phyloP scores from a whole-genome alignment of 2,797 vertebrate species.

The Chromis chromis region DNA sequence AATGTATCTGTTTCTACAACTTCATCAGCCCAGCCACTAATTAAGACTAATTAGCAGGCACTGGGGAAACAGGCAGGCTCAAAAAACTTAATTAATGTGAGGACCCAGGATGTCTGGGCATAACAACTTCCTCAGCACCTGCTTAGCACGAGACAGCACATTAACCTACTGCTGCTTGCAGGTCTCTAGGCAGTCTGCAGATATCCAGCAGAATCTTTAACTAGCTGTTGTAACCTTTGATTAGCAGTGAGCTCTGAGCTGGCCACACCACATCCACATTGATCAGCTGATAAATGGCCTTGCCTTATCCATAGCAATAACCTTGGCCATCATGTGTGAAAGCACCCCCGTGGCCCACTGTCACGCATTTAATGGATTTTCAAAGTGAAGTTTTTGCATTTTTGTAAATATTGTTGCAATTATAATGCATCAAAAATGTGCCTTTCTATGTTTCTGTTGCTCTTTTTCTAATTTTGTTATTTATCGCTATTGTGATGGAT shows the following conservation, averaged over 20 bases:
- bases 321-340: conserved; percentile 14
- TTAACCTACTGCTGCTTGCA: conserved; percentile 64
- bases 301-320: conserved; percentile 12
- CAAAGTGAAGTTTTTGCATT: not conserved
- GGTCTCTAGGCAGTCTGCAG: conserved; percentile 55
- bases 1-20: conserved; percentile 64
- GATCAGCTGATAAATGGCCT: conserved; percentile 53
- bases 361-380: conserved; percentile 8
- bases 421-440: not conserved
- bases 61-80: conserved; percentile 65
- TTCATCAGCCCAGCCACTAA: conserved; percentile 77
- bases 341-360: not conserved
- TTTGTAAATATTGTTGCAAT: conserved; percentile 15
- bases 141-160: conserved; percentile 66
- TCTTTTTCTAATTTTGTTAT: not conserved
- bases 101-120: conserved; percentile 65
- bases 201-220: conserved; percentile 60
- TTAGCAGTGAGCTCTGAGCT: conserved; percentile 30
- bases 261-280: conserved; percentile 18
- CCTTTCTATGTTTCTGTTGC: not conserved
- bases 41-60: conserved; percentile 81
- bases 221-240: conserved; percentile 51
- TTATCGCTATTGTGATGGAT: conserved; percentile 3
- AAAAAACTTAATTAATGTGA: conserved; percentile 81
- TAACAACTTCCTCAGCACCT: conserved; percentile 76